These are phyloP conservation scores for Drosophila infuscata DNA, from an alignment of 2,888 invertebrate genomes.

Conservation along the genomic window DNA sequence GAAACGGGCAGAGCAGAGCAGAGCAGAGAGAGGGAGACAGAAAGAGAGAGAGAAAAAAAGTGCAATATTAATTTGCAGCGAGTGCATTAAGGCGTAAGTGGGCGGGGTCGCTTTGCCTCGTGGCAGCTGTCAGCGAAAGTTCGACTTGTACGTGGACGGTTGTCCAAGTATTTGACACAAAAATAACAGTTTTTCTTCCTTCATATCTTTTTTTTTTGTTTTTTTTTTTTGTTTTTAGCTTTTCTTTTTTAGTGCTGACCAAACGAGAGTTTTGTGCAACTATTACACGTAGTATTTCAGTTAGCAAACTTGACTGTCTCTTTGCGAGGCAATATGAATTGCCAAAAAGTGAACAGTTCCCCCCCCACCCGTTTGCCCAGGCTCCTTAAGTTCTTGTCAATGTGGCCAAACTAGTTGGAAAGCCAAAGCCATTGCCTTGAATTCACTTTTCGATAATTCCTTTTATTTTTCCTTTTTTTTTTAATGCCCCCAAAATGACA, in stretches of 20 bases:
- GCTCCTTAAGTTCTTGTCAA: constrained; percentile 27
- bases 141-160: constrained; percentile 77
- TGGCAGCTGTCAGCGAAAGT: constrained; percentile 78
- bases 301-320: constrained; percentile 33
- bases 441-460: constrained; percentile 80
- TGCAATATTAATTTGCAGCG: constrained; percentile 80
- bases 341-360: constrained; percentile 23
- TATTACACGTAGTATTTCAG: constrained; percentile 63
- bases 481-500: constrained; percentile 49
- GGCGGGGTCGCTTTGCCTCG: constrained; percentile 32
- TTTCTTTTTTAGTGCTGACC: constrained; percentile 54
- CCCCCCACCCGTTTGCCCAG: background rate
- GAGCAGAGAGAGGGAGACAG: constrained; percentile 8
- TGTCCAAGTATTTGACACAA: constrained; percentile 78
- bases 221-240: background rate
- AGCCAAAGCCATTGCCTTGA: constrained; percentile 66
- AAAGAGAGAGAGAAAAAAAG: constrained; percentile 29
- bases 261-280: constrained; percentile 67
- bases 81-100: constrained; percentile 72
- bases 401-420: constrained; percentile 27
- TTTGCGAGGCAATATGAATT: constrained; percentile 46
- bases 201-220: background rate
- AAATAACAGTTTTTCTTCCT: constrained; percentile 76
- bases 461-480: constrained; percentile 23
- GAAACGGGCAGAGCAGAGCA: background rate